phyloP scores from a whole-genome alignment of 2,888 invertebrate genomes.

The Sinohyriopsis cumingii region DNA sequence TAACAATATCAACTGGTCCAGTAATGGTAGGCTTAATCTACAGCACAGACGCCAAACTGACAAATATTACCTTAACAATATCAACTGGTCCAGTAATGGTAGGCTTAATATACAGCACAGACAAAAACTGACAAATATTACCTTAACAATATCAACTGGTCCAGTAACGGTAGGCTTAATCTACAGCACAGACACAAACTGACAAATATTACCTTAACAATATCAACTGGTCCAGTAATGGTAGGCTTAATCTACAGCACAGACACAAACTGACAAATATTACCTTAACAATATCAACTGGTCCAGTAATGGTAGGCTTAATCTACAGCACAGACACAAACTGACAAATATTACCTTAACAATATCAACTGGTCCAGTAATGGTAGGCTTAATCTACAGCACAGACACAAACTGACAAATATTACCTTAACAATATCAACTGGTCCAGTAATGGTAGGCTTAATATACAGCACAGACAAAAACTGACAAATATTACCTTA shows the following conservation, averaged over 20 bases:
- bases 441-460: no score
- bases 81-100: no score
- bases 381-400: no score
- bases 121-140: constrained; percentile 32
- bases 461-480: not conserved
- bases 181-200: not conserved
- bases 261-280: constrained; percentile 10
- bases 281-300: constrained; percentile 81
- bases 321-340: not conserved
- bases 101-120: no score
- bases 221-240: no score
- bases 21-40: no score
- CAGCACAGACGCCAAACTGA: not conserved
- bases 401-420: not conserved
- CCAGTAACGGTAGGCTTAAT: no score
- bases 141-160: constrained; percentile 82
- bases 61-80: constrained; percentile 78
- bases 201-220: constrained; percentile 78
- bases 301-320: no score
- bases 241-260: no score
- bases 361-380: no score
- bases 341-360: constrained; percentile 76
- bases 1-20: constrained; percentile 81
- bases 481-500: constrained; percentile 73
- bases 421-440: constrained; percentile 80